Evolutionary conservation across 2,888 invertebrate species (phyloP).

Genomic region (Xylocampa areola): DNA sequence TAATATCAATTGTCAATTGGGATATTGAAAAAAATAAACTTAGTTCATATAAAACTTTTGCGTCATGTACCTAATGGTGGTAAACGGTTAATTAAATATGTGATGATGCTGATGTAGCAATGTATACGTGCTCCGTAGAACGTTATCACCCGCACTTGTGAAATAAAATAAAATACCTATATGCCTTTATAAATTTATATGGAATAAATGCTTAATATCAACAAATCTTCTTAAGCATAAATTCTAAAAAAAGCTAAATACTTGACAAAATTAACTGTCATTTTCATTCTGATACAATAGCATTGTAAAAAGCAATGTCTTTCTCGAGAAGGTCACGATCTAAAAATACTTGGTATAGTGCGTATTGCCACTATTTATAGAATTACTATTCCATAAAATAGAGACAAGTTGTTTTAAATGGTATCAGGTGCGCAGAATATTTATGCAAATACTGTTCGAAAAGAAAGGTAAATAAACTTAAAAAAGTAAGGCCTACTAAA

Average conservation of each 20-base stretch:
- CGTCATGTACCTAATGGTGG: no score
- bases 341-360: constrained; percentile 42
- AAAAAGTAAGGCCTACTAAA: background rate
- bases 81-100: background rate
- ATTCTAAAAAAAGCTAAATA: no score
- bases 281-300: constrained; percentile 30
- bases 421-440: constrained; percentile 1
- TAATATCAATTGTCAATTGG: no score
- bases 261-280: no score
- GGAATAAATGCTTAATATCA: no score
- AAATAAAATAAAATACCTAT: no score
- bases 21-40: no score
- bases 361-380: constrained; percentile 38
- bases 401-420: constrained; percentile 17
- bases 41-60: no score
- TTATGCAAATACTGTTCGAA: constrained; percentile 10
- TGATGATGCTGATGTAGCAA: background rate
- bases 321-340: constrained; percentile 32
- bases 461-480: constrained; percentile 19
- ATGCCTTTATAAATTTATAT: no score
- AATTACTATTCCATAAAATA: constrained; percentile 34
- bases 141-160: constrained; percentile 51
- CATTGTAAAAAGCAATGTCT: constrained; percentile 38
- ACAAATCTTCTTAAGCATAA: no score
- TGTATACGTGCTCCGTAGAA: constrained; percentile 37